Evolutionary conservation across 2,113 vertebrate species (phyloP).

Genomic region (Austrofundulus limnaeus): DNA sequence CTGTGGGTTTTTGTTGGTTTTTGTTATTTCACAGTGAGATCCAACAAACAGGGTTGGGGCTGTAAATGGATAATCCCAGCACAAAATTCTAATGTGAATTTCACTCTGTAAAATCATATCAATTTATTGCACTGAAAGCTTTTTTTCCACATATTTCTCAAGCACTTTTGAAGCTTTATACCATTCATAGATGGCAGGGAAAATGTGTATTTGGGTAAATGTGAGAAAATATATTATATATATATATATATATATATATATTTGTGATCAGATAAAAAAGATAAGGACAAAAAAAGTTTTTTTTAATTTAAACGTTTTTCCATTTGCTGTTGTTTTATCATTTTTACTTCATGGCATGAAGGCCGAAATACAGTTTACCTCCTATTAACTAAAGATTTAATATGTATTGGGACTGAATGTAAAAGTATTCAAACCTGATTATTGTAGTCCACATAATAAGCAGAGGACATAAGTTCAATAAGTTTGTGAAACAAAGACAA

Average conservation of each 20-base stretch:
- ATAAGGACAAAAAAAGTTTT: neutral
- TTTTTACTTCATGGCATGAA: constrained; percentile 46
- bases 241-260: too few species aligned
- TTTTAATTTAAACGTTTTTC: constrained; percentile 28
- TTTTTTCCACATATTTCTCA: constrained; percentile 14
- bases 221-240: constrained; percentile 5
- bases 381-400: constrained; percentile 31
- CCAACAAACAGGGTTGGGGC: neutral
- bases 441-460: constrained; percentile 33
- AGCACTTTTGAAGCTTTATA: constrained; percentile 45
- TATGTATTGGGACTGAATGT: constrained; percentile 41
- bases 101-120: constrained; percentile 39
- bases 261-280: constrained; percentile 12
- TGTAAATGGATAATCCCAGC: neutral
- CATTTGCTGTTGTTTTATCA: constrained; percentile 24
- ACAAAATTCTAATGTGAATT: constrained; percentile 22
- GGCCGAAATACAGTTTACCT: constrained; percentile 33
- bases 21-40: constrained; percentile 23
- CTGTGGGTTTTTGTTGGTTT: neutral
- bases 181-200: constrained; percentile 31
- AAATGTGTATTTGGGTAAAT: constrained; percentile 23
- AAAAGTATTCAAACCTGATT: constrained; percentile 29
- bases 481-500: constrained; percentile 25
- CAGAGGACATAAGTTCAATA: constrained; percentile 38
- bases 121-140: constrained; percentile 40